phyloP scores from a whole-genome alignment of 1,140 invertebrate genomes.

The Augochlora pura region DNA sequence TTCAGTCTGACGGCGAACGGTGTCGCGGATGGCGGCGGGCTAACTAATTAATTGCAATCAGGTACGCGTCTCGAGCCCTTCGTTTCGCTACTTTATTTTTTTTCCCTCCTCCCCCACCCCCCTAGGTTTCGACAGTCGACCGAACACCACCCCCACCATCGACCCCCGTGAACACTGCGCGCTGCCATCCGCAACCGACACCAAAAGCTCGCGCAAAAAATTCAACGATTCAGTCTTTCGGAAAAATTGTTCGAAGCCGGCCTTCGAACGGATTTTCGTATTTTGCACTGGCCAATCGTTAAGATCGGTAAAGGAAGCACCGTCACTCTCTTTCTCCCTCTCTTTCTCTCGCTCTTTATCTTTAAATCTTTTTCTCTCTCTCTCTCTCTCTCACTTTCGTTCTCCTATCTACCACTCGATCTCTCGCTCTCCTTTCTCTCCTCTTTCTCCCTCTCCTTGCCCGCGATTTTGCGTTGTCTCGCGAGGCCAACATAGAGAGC shows the following conservation, averaged over 20 bases:
- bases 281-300: constrained; percentile 51
- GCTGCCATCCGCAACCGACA: constrained; percentile 35
- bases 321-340: constrained; percentile 9
- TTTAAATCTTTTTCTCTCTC: too few relatives aligned
- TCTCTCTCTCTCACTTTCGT: too few relatives aligned
- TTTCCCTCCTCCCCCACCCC: background rate
- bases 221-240: constrained; percentile 66
- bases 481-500: constrained; percentile 50
- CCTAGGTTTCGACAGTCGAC: too few relatives aligned
- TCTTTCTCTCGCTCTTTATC: too few relatives aligned
- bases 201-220: constrained; percentile 40
- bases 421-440: too few relatives aligned
- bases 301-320: constrained; percentile 48
- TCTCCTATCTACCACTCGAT: too few relatives aligned
- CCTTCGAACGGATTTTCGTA: constrained; percentile 25
- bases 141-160: background rate
- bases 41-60: constrained; percentile 37
- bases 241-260: constrained; percentile 35
- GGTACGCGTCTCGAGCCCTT: constrained; percentile 37
- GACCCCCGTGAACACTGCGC: constrained; percentile 8
- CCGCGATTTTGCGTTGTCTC: constrained; percentile 13
- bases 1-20: constrained; percentile 71
- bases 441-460: too few relatives aligned
- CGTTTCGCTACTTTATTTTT: background rate
- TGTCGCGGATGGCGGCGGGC: constrained; percentile 49